A percentile compares a stretch with the other conserved stretches of the same genome.
Evolutionary conservation across 2,888 invertebrate genomes (phyloP).

Genomic region (Pseudoips prasinana): DNA sequence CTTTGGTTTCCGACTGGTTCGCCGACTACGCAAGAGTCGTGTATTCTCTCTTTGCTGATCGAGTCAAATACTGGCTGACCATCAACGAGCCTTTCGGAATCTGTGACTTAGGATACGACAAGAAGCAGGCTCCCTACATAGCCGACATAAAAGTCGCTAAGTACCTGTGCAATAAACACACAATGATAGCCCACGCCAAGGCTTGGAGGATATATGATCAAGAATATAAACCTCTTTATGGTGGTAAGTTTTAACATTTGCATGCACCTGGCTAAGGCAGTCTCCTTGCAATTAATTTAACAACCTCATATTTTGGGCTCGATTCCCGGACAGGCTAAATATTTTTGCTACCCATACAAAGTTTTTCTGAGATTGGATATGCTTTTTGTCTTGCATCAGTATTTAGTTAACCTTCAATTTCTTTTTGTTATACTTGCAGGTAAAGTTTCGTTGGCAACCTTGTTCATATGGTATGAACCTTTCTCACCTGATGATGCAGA

Average conservation of each 20-base stretch:
- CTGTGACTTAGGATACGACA: constrained; percentile 22
- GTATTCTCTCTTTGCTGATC: constrained; percentile 78
- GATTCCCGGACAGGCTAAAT: not conserved
- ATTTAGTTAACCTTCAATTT: not conserved
- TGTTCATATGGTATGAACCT: constrained; percentile 63
- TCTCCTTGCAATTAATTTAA: not conserved
- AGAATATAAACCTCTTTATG: constrained; percentile 66
- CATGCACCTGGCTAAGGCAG: not conserved
- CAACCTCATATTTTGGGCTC: not conserved
- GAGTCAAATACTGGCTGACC: constrained; percentile 85
- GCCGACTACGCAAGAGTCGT: constrained; percentile 80
- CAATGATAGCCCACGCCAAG: constrained; percentile 84
- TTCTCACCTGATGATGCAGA: constrained; percentile 57
- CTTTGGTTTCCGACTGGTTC: constrained; percentile 79
- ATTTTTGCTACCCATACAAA: not conserved
- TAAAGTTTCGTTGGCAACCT: constrained; percentile 22
- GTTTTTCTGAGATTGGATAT: not conserved
- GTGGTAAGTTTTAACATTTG: constrained; percentile 53
- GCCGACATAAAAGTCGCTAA: constrained; percentile 11
- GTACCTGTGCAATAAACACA: constrained; percentile 69
- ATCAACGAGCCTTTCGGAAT: constrained; percentile 83
- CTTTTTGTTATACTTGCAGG: constrained; percentile 14
- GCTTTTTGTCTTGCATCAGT: not conserved
- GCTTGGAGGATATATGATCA: constrained; percentile 79
- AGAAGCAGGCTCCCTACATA: constrained; percentile 16